A percentile compares a stretch with the other conserved stretches of the same genome.
Conservation (phyloP, 2,113 vertebrate species). For the human (Homo sapiens) region DNA sequence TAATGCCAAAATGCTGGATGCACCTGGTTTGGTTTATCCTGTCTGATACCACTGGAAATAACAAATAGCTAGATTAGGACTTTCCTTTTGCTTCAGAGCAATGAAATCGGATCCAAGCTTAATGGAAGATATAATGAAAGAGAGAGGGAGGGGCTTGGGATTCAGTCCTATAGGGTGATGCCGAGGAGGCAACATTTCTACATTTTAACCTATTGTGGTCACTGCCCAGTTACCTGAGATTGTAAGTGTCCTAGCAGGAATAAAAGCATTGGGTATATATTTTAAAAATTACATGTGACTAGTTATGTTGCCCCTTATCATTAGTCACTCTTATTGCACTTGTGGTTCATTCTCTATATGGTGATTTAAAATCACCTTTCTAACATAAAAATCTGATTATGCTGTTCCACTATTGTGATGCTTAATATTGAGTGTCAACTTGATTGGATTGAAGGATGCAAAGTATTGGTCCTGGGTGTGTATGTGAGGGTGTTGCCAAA, state of each 20-base stretch:
- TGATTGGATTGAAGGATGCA: too few species aligned
- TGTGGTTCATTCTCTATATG: not conserved
- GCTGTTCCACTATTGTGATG: not conserved
- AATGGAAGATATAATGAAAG: not conserved
- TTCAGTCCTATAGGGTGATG: not conserved
- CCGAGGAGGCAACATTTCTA: not conserved
- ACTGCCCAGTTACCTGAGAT: not conserved
- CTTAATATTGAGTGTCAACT: too few species aligned
- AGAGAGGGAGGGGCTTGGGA: not conserved
- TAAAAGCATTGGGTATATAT: not conserved
- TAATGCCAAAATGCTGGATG: not conserved
- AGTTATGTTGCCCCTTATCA: not conserved
- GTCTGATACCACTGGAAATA: not conserved
- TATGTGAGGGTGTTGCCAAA: too few species aligned
- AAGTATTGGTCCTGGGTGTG: too few species aligned
- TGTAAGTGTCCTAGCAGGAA: not conserved
- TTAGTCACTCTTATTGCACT: not conserved
- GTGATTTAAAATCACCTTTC: not conserved
- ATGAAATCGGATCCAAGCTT: not conserved
- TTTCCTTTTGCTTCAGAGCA: constrained; percentile 1
- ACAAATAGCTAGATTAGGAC: not conserved
- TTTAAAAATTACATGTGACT: not conserved
- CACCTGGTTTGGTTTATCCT: not conserved
- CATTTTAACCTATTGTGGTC: not conserved
- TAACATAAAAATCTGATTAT: not conserved